A percentile compares a stretch with the other conserved stretches of the same genome.
phyloP scores from a whole-genome alignment of 53 echinoderm and acorn worm genomes.

The Patiria pectinifera region DNA sequence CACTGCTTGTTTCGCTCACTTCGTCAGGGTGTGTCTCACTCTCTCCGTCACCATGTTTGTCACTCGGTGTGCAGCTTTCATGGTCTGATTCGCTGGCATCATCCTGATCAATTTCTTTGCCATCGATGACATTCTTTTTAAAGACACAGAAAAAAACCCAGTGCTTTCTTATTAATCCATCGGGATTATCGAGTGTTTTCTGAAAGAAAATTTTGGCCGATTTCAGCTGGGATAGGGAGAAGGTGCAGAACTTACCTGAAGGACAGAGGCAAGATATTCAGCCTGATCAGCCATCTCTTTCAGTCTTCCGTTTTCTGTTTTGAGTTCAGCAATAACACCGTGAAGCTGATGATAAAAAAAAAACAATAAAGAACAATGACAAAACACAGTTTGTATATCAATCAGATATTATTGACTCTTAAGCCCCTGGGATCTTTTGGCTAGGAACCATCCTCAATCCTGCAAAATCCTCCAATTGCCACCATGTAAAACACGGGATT shows the following conservation, averaged over 20 bases:
- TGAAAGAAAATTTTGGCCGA: no score
- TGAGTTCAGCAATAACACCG: slow-evolving; percentile 67
- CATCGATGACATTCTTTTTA: slow-evolving; percentile 46
- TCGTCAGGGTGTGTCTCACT: neutral
- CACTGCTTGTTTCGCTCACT: neutral
- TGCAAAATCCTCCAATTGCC: no score
- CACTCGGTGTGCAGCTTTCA: slow-evolving; percentile 16
- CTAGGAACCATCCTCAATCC: no score
- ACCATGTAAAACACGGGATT: no score
- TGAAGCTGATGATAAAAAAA: slow-evolving; percentile 70
- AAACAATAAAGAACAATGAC: neutral
- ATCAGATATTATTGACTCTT: no score
- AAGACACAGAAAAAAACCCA: neutral
- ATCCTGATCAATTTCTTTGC: slow-evolving; percentile 37
- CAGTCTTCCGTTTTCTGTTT: slow-evolving; percentile 81
- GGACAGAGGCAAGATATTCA: slow-evolving; percentile 91
- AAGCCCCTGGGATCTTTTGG: no score
- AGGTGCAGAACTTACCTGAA: slow-evolving; percentile 69
- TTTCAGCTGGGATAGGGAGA: neutral
- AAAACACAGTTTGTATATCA: neutral
- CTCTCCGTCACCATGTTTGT: neutral
- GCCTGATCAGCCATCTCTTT: slow-evolving; percentile 94
- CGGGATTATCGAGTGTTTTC: no score
- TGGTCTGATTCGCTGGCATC: slow-evolving; percentile 4
- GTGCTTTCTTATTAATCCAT: neutral